Conservation (phyloP, 2,888 invertebrate species). For the Ophion obscuratus region DNA sequence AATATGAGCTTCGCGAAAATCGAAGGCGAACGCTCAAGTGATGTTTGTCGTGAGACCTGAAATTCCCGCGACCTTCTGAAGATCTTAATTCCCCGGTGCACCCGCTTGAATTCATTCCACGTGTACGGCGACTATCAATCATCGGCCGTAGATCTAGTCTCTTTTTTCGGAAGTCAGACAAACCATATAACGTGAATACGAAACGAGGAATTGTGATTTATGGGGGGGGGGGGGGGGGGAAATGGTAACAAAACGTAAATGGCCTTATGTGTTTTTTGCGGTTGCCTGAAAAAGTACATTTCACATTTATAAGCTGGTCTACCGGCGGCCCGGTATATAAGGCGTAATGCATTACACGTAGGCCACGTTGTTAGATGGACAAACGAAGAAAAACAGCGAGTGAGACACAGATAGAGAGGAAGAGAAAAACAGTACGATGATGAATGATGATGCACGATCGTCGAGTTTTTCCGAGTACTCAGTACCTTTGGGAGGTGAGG, state of each 20-base stretch:
- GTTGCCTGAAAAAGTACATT: conserved; percentile 51
- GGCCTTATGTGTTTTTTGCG: conserved; percentile 39
- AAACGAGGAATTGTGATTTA: conserved; percentile 45
- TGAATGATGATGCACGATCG: conserved; percentile 67
- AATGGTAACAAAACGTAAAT: background rate
- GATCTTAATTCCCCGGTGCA: background rate
- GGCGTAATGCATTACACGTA: conserved; percentile 60
- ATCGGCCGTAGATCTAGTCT: background rate
- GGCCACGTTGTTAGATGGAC: conserved; percentile 51
- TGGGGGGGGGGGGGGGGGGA: conserved; percentile 35
- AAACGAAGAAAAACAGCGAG: conserved; percentile 39
- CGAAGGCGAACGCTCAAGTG: too few relatives aligned
- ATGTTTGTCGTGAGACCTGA: background rate
- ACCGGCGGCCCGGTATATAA: conserved; percentile 41
- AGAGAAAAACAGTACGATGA: conserved; percentile 50
- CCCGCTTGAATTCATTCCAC: background rate
- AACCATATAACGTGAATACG: conserved; percentile 36
- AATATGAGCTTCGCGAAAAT: too few relatives aligned
- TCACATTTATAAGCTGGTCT: conserved; percentile 60
- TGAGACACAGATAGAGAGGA: conserved; percentile 29
- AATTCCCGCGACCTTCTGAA: background rate
- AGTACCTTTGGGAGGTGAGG: conserved; percentile 12
- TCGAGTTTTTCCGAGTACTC: conserved; percentile 46
- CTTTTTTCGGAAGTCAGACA: conserved; percentile 42
- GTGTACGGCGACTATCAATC: conserved; percentile 18